These are phyloP conservation scores for Erannis defoliaria DNA, from an alignment of 2,888 invertebrate genomes.

Conservation along the genomic window DNA sequence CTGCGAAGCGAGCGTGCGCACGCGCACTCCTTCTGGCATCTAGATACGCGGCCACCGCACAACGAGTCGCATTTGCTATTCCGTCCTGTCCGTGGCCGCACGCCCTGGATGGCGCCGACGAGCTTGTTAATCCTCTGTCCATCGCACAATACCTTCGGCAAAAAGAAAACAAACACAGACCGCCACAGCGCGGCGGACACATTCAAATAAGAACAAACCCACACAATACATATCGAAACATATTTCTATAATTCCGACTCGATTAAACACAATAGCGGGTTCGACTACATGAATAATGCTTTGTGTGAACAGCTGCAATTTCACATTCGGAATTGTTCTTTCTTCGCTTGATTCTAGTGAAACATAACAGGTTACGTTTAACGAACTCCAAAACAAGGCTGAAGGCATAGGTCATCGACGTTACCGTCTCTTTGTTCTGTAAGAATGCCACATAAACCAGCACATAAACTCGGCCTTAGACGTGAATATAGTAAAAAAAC, in stretches of 20 bases:
- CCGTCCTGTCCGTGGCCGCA: constrained; percentile 61
- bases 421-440: constrained; percentile 30
- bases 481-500: constrained; percentile 42
- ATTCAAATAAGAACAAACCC: constrained; percentile 53
- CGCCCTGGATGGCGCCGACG: constrained; percentile 72
- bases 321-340: constrained; percentile 22
- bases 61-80: constrained; percentile 74
- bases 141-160: constrained; percentile 69
- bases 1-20: constrained; percentile 55
- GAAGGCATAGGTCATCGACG: constrained; percentile 26
- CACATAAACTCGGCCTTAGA: constrained; percentile 49
- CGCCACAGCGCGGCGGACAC: constrained; percentile 36
- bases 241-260: constrained; percentile 56
- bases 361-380: constrained; percentile 26
- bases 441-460: constrained; percentile 53
- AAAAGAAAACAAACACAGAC: constrained; percentile 65
- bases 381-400: constrained; percentile 19
- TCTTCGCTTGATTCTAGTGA: constrained; percentile 17
- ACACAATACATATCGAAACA: constrained; percentile 11
- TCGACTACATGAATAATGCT: constrained; percentile 41
- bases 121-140: constrained; percentile 79
- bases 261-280: constrained; percentile 57
- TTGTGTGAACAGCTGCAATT: constrained; percentile 41
- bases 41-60: constrained; percentile 67
- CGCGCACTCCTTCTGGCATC: constrained; percentile 59